These are phyloP conservation scores for Tiliacea citrago DNA, from an alignment of 2,888 invertebrate species.

Conservation along the genomic window DNA sequence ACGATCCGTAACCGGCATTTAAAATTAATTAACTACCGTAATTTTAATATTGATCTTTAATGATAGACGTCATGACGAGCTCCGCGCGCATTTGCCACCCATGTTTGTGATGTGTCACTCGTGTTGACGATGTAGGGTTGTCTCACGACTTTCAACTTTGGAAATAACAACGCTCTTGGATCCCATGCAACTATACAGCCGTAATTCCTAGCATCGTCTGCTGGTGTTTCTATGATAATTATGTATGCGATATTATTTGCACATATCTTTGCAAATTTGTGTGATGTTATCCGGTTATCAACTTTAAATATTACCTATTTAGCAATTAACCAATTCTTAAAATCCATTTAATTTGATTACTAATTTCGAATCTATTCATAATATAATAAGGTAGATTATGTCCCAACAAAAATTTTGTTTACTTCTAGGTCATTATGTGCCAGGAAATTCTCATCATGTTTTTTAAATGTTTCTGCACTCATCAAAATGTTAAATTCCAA, in stretches of 20 bases:
- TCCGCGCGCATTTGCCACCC: slow-evolving; percentile 76
- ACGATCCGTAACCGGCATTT: slow-evolving; percentile 87
- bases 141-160: slow-evolving; percentile 72
- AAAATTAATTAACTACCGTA: slow-evolving; percentile 80
- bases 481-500: neutral
- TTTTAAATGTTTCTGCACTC: slow-evolving; percentile 13
- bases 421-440: slow-evolving; percentile 5
- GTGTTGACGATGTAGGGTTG: slow-evolving; percentile 72
- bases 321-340: slow-evolving; percentile 30
- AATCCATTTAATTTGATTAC: slow-evolving; percentile 10
- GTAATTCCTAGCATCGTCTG: slow-evolving; percentile 59
- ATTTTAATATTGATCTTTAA: slow-evolving; percentile 78
- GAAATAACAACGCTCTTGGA: slow-evolving; percentile 71
- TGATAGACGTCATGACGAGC: slow-evolving; percentile 78
- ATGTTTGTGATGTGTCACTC: slow-evolving; percentile 80
- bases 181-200: slow-evolving; percentile 64
- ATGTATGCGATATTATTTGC: slow-evolving; percentile 62
- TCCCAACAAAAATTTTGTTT: neutral
- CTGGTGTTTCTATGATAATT: slow-evolving; percentile 64
- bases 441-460: slow-evolving; percentile 11
- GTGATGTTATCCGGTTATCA: slow-evolving; percentile 51
- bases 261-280: slow-evolving; percentile 48
- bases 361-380: neutral
- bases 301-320: slow-evolving; percentile 25
- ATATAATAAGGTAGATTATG: slow-evolving; percentile 1